Base-by-base conservation (phyloP, 2,888 invertebrate genomes). In the Eretmocerus hayati region DNA sequence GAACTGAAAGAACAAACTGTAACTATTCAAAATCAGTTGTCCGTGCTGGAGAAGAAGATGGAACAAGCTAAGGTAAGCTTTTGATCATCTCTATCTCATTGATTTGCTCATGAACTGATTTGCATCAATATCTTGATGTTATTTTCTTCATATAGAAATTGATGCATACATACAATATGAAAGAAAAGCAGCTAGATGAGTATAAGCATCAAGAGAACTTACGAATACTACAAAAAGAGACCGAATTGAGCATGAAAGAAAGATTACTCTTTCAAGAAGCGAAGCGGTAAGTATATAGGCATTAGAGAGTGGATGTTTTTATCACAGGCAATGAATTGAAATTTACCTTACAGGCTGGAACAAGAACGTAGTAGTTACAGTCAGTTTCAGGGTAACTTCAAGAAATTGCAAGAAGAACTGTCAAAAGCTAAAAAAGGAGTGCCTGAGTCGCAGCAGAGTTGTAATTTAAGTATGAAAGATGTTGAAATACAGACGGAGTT, bases 401-500 rank as follows among this genome's bases (percentile, higher is more conserved):
- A 61, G 45, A 66, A 60, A 26, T 51, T 67, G 2, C 62, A 64
- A 50, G 61, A 63, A n/a, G 68, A 69, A 47, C 55, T 67, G 13
- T 50, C 46, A 3, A 65, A 60, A 56, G 60, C 66, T 1, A 63
- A 64, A 51, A 58, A 55, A 21, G 56, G 49, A 16, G 46, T 44
- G 13, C 56, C 57, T 15, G 20, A 31, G 18, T 48, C 50, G 8
- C 50, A 53, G 3, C 23, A 20, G 38, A 48, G 42, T 22, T 26
- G 33, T 18, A 52, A 48, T 55, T 36, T 42, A 15, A 53, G 35
- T 31, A 53, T 53, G n/a, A 58, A 50, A 32, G 60, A 66, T 15
- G 56, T 53, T 4, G 56, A 63, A 43, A 59, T 65, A 6, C 71
- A 71, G 53, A 71, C 71, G 0, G 66, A 69, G 35, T 51, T 58